These are phyloP conservation scores for Lymantria monacha DNA, from an alignment of 2,888 invertebrate genomes.

Conservation along the genomic window DNA sequence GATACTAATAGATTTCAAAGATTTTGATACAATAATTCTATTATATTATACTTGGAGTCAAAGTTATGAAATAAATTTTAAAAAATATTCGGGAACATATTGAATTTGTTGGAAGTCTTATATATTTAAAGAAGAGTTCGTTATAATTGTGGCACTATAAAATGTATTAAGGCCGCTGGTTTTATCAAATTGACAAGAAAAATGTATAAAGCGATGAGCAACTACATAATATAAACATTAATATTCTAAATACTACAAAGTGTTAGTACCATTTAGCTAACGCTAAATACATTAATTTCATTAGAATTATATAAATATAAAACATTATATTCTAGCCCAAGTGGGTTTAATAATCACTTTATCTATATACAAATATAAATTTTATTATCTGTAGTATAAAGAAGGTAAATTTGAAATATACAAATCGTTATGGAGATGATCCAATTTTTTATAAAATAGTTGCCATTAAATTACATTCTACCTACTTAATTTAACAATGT, in stretches of 20 bases:
- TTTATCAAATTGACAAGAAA: conserved; percentile 34
- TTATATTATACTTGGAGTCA: not conserved
- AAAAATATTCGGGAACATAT: not conserved
- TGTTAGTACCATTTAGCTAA: conserved; percentile 57
- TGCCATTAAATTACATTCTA: conserved; percentile 27
- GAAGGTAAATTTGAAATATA: conserved; percentile 50
- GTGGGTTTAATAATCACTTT: conserved; percentile 44
- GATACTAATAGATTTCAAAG: no score
- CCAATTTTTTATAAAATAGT: conserved; percentile 42
- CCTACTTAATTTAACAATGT: conserved; percentile 2
- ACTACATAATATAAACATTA: conserved; percentile 30
- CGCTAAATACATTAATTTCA: conserved; percentile 35
- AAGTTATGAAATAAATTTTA: not conserved
- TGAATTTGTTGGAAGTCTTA: not conserved
- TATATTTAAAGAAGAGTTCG: not conserved
- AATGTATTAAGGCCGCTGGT: conserved; percentile 6
- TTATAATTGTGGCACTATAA: not conserved
- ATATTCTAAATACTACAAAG: conserved; percentile 42
- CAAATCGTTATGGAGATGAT: conserved; percentile 44
- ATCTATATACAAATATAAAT: conserved; percentile 59
- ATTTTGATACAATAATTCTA: not conserved
- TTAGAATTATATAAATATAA: conserved; percentile 47
- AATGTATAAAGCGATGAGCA: conserved; percentile 34
- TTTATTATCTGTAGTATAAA: conserved; percentile 45
- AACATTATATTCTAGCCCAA: conserved; percentile 44